A percentile compares a stretch with the other conserved stretches of the same genome.
Conservation (phyloP, 2,113 vertebrate species). For the Pluvianellus socialis region DNA sequence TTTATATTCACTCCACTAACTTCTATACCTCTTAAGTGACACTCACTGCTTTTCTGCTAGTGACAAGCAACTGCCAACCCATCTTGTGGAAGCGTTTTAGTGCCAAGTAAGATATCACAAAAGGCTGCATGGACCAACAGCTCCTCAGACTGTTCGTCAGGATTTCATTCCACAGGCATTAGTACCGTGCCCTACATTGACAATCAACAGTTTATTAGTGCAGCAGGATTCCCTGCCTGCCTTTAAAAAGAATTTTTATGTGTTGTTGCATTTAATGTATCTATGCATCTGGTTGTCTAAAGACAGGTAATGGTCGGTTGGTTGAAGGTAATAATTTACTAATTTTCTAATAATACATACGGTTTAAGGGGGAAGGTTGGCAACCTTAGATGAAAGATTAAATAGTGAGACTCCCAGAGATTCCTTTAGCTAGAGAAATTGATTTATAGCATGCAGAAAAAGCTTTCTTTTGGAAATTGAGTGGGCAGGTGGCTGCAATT, state of each 20-base stretch:
- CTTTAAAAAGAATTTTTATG: neutral
- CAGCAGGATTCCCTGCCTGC: neutral
- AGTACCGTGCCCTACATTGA: neutral
- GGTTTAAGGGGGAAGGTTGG: neutral
- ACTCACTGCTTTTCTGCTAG: neutral
- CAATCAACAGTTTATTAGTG: neutral
- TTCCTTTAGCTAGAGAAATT: constrained; percentile 22
- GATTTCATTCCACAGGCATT: neutral
- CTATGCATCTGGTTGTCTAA: neutral
- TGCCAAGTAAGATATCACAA: neutral
- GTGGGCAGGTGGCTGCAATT: constrained; percentile 45
- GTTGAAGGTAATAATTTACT: neutral
- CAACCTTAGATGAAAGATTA: neutral
- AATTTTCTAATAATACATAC: neutral
- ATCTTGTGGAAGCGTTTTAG: neutral
- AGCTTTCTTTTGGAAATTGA: constrained; percentile 13
- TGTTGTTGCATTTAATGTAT: neutral
- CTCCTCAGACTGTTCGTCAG: neutral
- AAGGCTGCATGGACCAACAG: neutral
- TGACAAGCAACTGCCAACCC: neutral
- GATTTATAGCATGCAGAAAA: constrained; percentile 26
- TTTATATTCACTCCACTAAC: neutral
- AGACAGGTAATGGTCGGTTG: neutral
- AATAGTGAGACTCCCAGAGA: neutral
- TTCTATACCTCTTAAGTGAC: neutral